Base-by-base conservation (phyloP, 2,113 vertebrate species). In the Heteronetta atricapilla region DNA sequence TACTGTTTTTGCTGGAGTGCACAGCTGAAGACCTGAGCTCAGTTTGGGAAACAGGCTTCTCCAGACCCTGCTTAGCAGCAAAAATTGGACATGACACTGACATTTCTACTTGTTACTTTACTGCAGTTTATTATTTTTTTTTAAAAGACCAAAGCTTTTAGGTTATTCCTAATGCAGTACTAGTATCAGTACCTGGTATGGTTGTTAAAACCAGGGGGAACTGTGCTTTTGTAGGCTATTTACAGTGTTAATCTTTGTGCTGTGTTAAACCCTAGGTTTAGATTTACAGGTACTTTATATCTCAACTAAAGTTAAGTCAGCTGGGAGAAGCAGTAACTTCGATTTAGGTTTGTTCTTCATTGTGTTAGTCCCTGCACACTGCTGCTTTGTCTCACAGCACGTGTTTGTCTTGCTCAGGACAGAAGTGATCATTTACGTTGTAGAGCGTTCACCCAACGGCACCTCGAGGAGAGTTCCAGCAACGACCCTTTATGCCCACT, bases 401-500 rank as follows among this genome's bases (percentile, higher is more conserved):
- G 0, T 6, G 0, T 73, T 90, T 96, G 46, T 33, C 60, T 86
- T 14, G 10, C 89, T 50, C 92, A 99, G 99, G 98, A 99, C 99
- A 13, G 99, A 99, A 96, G 99, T 99, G 69, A 98, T 99, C 34
- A 98, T 99, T 90, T 99, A 99, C 2, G 95, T 99, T 59, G 98
- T 99, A 76, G 99, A 99, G 70, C 99, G 99, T 60, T 99, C 99
- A 0, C 99, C 98, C 42, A 99, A 99, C 6, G 99, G 99, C 91
- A 99, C 98, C 22, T 99, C 99, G 0, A 98, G 99, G 97, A 98
- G 99, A 78, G 99, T 99, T 70, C 98, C 98, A 0, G 98, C 99
- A 6, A 98, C 98, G 3, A 98, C 98, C 1, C 97, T 99, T 2
- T 98, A 98, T 15, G 83, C 95, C 53, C 98, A 97, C 87, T 98